These are phyloP conservation scores for Agelaius phoeniceus DNA, from an alignment of 2,113 vertebrate species.

Conservation along the genomic window DNA sequence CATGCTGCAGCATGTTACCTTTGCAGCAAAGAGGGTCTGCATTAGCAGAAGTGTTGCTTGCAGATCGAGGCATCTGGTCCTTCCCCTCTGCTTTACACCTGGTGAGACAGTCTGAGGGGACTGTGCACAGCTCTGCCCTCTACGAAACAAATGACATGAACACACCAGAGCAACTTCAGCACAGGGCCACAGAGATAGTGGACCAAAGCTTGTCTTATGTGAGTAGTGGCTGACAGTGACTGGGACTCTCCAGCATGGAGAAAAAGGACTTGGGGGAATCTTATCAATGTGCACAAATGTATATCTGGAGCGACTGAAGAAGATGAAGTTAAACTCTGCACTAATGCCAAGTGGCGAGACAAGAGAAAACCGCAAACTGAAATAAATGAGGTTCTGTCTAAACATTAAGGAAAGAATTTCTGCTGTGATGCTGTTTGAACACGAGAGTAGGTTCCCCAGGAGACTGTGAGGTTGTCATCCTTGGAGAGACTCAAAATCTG, in stretches of 20 bases:
- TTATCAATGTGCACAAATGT: background rate
- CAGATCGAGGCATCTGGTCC: background rate
- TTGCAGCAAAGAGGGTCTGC: background rate
- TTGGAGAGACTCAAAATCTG: background rate
- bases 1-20: accelerated
- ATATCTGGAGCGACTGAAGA: accelerated
- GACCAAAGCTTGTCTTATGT: accelerated
- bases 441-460: background rate
- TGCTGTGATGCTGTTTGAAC: background rate
- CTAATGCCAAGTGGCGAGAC: background rate
- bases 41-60: background rate
- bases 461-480: background rate
- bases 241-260: background rate
- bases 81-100: background rate
- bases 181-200: background rate
- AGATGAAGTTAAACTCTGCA: background rate
- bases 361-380: background rate
- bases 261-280: background rate
- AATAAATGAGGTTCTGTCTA: background rate
- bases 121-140: background rate
- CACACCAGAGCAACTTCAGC: background rate
- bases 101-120: background rate
- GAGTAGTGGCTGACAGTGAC: background rate
- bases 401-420: background rate
- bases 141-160: background rate